A percentile compares a stretch with the other conserved stretches of the same genome.
Evolutionary conservation across 2,888 invertebrate genomes (phyloP).

Genomic region (Patella depressa): DNA sequence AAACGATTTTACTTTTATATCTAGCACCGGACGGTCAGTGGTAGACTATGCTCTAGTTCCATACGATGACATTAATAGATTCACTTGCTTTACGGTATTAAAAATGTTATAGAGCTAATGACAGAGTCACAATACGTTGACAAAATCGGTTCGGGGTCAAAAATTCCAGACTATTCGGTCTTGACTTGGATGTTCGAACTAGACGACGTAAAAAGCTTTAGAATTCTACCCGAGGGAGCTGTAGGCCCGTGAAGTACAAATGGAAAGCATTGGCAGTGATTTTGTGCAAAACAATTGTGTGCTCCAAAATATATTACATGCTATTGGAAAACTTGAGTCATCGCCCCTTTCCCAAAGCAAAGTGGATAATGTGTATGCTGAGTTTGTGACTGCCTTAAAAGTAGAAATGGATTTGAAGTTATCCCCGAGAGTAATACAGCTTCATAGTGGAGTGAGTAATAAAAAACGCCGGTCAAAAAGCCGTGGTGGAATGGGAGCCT

Average conservation of each 20-base stretch:
- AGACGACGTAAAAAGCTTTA: neutral
- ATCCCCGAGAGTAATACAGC: neutral
- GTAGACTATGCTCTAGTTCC: neutral
- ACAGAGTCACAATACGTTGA: neutral
- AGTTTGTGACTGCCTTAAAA: neutral
- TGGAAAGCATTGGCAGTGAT: neutral
- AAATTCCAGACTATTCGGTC: neutral
- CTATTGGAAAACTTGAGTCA: neutral
- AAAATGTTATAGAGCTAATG: neutral
- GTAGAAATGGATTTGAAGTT: conserved; percentile 2
- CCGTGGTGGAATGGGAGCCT: neutral
- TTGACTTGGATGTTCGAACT: neutral
- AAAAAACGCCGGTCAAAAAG: neutral
- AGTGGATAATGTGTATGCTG: neutral
- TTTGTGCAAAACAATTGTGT: neutral
- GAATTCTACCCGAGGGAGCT: neutral
- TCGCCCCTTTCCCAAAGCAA: neutral
- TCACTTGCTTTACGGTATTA: neutral
- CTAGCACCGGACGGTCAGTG: neutral
- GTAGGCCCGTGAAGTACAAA: neutral
- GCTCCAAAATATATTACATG: neutral
- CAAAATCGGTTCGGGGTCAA: neutral
- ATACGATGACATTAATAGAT: neutral
- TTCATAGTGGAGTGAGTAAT: neutral
- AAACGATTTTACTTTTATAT: neutral